These are phyloP conservation scores for Drosophila yakuba DNA, from an alignment of 1,140 invertebrate species.

Conservation along the genomic window DNA sequence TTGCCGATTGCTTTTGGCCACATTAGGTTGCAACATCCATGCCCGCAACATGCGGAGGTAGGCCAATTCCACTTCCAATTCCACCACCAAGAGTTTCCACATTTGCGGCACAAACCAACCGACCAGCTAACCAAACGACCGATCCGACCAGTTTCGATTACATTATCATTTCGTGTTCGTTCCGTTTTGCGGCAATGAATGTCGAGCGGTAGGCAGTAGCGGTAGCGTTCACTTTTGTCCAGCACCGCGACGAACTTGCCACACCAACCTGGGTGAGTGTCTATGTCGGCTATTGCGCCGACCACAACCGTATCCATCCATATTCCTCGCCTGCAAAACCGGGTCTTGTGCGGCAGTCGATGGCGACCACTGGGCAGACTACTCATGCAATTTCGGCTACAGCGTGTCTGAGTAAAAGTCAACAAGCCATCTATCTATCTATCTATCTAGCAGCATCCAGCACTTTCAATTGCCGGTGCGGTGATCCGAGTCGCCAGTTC, in stretches of 20 bases:
- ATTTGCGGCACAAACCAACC: conserved; percentile 41
- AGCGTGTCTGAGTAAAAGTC: conserved; percentile 64
- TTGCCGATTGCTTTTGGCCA: conserved; percentile 21
- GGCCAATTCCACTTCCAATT: conserved; percentile 52
- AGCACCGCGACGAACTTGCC: conserved; percentile 70
- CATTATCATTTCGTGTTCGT: conserved; percentile 72
- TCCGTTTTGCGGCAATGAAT: conserved; percentile 81
- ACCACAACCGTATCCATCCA: not conserved
- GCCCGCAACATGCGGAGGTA: conserved; percentile 21
- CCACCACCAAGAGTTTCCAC: conserved; percentile 68
- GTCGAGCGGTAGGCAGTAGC: conserved; percentile 51
- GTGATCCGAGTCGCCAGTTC: conserved; percentile 2
- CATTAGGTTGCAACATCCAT: conserved; percentile 40
- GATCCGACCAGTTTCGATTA: conserved; percentile 81
- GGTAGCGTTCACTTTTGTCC: conserved; percentile 71
- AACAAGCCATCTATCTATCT: conserved; percentile 33
- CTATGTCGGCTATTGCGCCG: conserved; percentile 61
- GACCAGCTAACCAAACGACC: not conserved
- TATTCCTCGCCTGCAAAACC: not conserved
- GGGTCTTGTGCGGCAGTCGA: conserved; percentile 6
- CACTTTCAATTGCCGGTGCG: conserved; percentile 66
- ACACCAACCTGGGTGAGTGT: conserved; percentile 69
- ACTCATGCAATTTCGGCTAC: conserved; percentile 18
- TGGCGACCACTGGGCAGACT: conserved; percentile 35
- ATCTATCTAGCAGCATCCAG: no score